Evolutionary conservation across 2,797 vertebrate species (phyloP).

Genomic region (Erithacus rubecula): DNA sequence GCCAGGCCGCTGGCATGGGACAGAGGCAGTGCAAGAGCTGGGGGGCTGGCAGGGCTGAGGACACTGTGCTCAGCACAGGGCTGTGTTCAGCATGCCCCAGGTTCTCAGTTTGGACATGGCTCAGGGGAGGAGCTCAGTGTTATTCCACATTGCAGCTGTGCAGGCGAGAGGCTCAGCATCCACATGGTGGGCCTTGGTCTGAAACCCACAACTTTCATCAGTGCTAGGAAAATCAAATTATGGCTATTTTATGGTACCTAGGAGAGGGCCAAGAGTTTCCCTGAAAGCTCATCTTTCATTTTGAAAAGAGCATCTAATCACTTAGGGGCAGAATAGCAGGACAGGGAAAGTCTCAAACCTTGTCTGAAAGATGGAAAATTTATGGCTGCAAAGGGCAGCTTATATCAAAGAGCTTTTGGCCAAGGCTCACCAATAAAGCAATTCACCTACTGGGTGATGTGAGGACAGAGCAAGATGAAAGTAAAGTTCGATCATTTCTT

Average conservation of each 20-base stretch:
- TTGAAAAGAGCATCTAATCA: slow-evolving; percentile 58
- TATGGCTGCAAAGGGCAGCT: slow-evolving; percentile 71
- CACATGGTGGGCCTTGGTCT: background rate
- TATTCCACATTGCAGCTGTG: background rate
- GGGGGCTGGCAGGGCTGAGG: background rate
- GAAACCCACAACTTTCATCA: background rate
- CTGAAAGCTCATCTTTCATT: slow-evolving; percentile 60
- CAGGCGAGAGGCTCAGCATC: background rate
- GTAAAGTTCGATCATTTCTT: slow-evolving; percentile 82
- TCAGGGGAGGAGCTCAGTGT: background rate
- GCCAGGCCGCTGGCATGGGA: fast-evolving
- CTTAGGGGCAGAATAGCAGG: slow-evolving; percentile 49
- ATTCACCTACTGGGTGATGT: slow-evolving; percentile 80
- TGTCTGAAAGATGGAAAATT: slow-evolving; percentile 77
- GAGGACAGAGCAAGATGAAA: slow-evolving; percentile 82
- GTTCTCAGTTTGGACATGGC: background rate
- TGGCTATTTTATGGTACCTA: slow-evolving; percentile 55
- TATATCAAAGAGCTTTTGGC: slow-evolving; percentile 75
- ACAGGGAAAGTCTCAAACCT: slow-evolving; percentile 66
- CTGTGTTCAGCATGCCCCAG: fast-evolving
- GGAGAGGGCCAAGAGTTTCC: slow-evolving; percentile 56
- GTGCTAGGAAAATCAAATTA: slow-evolving; percentile 17
- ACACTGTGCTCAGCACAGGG: fast-evolving
- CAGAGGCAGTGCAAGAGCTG: background rate
- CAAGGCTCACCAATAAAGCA: slow-evolving; percentile 72